Percentiles rank a stretch among this genome's conserved stretches.
These are phyloP conservation scores for human DNA, from an alignment of 2,113 vertebrate genomes.

Conservation along the genomic window DNA sequence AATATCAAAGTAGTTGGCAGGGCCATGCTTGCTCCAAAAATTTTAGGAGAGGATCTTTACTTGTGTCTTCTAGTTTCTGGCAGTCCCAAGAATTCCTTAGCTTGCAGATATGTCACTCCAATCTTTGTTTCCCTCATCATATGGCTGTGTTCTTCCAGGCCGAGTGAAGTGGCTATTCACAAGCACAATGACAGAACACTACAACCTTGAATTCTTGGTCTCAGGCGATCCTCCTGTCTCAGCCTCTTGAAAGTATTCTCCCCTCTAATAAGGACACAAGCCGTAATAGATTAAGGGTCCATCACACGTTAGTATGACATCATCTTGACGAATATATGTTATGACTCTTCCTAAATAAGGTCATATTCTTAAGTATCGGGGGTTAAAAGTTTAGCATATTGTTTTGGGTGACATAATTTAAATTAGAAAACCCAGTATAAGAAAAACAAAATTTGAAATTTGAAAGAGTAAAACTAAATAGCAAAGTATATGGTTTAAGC, in stretches of 20 bases:
- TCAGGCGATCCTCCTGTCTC: not conserved
- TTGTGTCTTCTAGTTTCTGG: not conserved
- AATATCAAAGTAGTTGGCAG: not conserved
- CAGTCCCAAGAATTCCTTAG: not conserved
- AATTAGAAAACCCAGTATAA: not conserved
- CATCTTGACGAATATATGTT: not conserved
- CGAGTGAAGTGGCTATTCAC: not conserved
- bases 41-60: not conserved
- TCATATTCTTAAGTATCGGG: not conserved
- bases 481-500: not conserved
- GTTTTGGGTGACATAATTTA: not conserved
- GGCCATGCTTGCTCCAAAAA: not conserved
- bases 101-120: not conserved
- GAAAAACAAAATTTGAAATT: not conserved
- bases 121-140: not conserved
- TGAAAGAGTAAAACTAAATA: not conserved
- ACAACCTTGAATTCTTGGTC: not conserved
- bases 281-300: not conserved
- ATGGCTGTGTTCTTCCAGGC: not conserved
- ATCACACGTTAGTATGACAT: not conserved
- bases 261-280: not conserved
- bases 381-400: not conserved
- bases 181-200: not conserved
- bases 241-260: not conserved
- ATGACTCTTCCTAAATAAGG: not conserved